Conservation (phyloP, 2,113 vertebrate genomes). For the Pycnonotus jocosus region DNA sequence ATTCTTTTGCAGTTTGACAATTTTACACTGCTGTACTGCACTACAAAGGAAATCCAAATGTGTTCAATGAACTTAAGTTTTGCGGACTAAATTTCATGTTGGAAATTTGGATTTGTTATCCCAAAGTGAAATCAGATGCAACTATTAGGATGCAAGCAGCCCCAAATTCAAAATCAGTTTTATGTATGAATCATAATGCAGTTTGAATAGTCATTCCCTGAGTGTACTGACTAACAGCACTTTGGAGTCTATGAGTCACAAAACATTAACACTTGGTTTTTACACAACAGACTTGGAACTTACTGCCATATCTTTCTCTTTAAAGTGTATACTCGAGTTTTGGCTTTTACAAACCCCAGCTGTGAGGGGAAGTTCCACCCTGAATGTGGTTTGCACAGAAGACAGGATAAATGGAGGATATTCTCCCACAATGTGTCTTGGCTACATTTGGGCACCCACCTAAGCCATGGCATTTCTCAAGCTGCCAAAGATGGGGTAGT, state of each 20-base stretch:
- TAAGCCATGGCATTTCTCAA: not conserved
- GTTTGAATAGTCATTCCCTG: not conserved
- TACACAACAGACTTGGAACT: not conserved
- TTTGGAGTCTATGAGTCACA: not conserved
- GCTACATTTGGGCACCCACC: not conserved
- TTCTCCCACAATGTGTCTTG: fast-evolving
- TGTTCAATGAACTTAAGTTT: not conserved
- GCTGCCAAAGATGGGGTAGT: not conserved
- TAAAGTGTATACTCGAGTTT: not conserved
- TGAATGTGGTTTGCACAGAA: not conserved
- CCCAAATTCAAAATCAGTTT: not conserved
- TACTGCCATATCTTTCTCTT: not conserved
- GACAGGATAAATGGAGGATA: not conserved
- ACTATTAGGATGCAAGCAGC: not conserved
- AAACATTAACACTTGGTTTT: not conserved
- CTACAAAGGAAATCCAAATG: not conserved
- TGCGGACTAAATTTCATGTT: fast-evolving
- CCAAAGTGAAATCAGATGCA: not conserved
- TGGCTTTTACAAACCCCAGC: not conserved
- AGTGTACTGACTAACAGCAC: not conserved
- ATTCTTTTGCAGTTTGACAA: not conserved
- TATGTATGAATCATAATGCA: not conserved
- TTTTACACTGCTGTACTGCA: not conserved
- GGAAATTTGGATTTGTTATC: not conserved
- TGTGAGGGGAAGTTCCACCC: not conserved